phyloP scores from a whole-genome alignment of 2,888 invertebrate species.

The Cheilosia soror region DNA sequence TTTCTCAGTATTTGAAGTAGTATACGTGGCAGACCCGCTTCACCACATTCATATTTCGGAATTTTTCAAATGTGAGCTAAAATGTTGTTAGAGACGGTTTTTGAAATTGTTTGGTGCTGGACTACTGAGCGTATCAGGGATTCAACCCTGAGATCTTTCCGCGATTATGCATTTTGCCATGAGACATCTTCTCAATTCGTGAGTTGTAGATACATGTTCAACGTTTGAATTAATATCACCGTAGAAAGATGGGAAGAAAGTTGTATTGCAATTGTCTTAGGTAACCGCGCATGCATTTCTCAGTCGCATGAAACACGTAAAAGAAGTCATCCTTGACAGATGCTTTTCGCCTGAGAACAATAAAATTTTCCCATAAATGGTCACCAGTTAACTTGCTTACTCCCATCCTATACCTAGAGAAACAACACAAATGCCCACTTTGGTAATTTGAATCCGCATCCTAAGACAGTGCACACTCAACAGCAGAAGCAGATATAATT shows the following conservation, averaged over 20 bases:
- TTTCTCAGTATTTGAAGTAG: too few species aligned
- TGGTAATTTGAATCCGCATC: slow-evolving; percentile 38
- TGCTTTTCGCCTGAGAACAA: slow-evolving; percentile 44
- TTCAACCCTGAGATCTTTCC: too few species aligned
- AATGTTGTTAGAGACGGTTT: too few species aligned
- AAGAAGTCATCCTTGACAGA: slow-evolving; percentile 51
- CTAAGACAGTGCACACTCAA: slow-evolving; percentile 41
- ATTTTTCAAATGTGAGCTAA: too few species aligned
- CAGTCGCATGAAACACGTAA: slow-evolving; percentile 23
- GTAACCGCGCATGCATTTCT: not conserved
- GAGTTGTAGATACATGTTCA: too few species aligned
- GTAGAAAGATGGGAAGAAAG: not conserved
- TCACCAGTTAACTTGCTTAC: slow-evolving; percentile 24
- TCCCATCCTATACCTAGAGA: not conserved
- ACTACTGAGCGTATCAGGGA: too few species aligned
- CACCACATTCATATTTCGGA: too few species aligned
- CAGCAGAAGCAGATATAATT: slow-evolving; percentile 51
- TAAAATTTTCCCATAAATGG: slow-evolving; percentile 55
- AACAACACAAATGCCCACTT: slow-evolving; percentile 18
- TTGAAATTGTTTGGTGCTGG: too few species aligned
- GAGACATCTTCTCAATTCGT: too few species aligned
- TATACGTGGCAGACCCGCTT: too few species aligned
- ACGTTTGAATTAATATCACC: too few species aligned
- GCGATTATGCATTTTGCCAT: too few species aligned
- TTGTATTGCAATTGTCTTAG: not conserved